A percentile compares a stretch with the other conserved stretches of the same genome.
Conservation (phyloP, 1,140 invertebrate species). For the Calliphora vicina region DNA sequence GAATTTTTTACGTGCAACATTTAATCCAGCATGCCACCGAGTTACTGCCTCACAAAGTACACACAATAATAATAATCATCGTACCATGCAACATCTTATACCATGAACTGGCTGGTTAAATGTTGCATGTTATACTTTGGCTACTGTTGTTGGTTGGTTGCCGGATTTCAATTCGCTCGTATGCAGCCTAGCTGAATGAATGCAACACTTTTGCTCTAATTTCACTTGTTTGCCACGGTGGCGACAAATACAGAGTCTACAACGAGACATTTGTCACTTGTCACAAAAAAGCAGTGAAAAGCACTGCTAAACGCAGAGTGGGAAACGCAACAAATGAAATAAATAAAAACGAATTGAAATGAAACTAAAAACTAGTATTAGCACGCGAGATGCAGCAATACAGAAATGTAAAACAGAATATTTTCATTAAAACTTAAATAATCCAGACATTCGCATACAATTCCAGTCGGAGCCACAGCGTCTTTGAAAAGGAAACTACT, state of each 20-base stretch:
- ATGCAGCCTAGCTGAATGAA: not conserved
- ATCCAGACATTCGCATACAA: not conserved
- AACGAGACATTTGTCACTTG: conserved; percentile 28
- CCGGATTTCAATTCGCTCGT: not conserved
- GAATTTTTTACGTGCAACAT: not conserved
- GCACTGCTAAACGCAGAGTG: no score
- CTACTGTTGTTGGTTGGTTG: conserved; percentile 25
- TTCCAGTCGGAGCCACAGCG: not conserved
- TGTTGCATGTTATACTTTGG: conserved; percentile 7
- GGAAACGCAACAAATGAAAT: not conserved
- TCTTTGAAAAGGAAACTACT: not conserved
- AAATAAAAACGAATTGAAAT: not conserved
- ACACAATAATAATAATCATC: not conserved
- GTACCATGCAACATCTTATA: not conserved
- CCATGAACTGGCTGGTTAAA: not conserved
- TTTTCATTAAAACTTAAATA: conserved; percentile 25
- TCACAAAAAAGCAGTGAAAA: not conserved
- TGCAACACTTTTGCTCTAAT: conserved; percentile 23
- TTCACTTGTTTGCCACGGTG: conserved; percentile 26
- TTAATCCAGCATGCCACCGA: not conserved
- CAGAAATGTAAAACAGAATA: not conserved
- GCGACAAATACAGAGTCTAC: conserved; percentile 19
- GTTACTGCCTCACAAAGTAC: not conserved
- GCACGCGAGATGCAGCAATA: conserved; percentile 15
- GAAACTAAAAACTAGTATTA: conserved; percentile 26